Base-by-base conservation (phyloP, 1,140 invertebrate species). In the Lepidotrigona ventralis region DNA sequence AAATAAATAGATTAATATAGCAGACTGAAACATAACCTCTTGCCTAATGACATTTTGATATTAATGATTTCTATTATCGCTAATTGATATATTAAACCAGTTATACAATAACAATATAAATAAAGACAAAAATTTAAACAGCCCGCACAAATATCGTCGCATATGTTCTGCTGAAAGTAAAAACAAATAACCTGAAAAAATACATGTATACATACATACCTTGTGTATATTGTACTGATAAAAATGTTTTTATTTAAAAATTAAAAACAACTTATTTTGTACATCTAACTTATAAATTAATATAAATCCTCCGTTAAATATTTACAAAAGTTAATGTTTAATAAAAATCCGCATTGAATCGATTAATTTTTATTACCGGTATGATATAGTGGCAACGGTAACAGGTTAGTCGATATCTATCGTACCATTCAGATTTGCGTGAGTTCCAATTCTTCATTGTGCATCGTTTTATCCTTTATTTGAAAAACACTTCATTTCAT, bases 361-460 rank as follows among this genome's bases (percentile, higher is more conserved):
- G 26, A 71, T 58, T 26, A 8, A 82, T 39, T 39, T 46, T 26
- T 71, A 33, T 71, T 64, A 76, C 76, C 56, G 80, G 74, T 63
- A 66, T 54, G 79, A 68, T 73, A 15, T 51, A 76, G 39, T 46
- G 6, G 39, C 33, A n/a, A 8, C 17, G 21, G 23, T 60, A 58
- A 78, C 64, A 80, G 83, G 83, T 86, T 84, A 81, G 29, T 54
- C 26, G 1, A 29, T 21, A 75, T 69, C 68, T 58, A 76, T 68
- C 23, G 17, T n/a, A 58, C 23, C 33, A n/a, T 56, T 66, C 5
- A 56, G 14, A 56, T 76, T 66, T 58, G 1, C 21, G 11, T 70
- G 51, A 58, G 29, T 26, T 53, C 17, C 19, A 58, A 21, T 19
- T 77, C 77, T 60, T 56, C 21, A 69, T 23, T 76, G 14, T 46